Base-by-base conservation (phyloP, 1,140 invertebrate genomes). In the Aphaenogaster floridana region DNA sequence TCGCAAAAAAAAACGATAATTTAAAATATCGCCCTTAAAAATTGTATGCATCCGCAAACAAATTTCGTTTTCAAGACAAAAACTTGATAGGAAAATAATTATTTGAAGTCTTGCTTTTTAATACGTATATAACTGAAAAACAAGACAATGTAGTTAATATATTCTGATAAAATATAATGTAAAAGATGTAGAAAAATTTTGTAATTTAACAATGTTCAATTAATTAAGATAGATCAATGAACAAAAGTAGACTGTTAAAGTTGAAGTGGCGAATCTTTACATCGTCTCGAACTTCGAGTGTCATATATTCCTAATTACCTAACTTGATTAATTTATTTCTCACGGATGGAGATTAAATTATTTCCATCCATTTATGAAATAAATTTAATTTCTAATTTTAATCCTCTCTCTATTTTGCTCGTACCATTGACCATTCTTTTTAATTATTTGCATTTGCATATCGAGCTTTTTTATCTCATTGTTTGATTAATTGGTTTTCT, bases 401-500 rank as follows among this genome's bases (percentile, higher is more conserved):
- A 28, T 28, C 28, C 28, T 28, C 28, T 28, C 28, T 28, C 28
- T 28, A 28, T 28, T 28, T 28, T 28, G 28, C 28, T 28, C 28
- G 28, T 28, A 28, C 28, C 28, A 28, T 28, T 28, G 28, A 28
- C 28, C 28, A 28, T 28, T 28, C 28, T 28, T 28, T 28, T 28
- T 28, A 28, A 28, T 28, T 28, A 28, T 28, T 28, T 28, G 28
- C 28, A 28, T 28, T 28, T 28, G 28, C 28, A 28, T 28, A 28
- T 28, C 28, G 28, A 28, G 28, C 28, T 28, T 28, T 28, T 28
- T 28, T 28, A 28, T 28, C 28, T 28, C 28, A 28, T 28, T 28
- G 28, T 28, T 92, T 86, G 76, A 81, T 86, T 92, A 92, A 92
- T 92, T 93, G 89, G 86, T 90, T 90, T 81, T 74, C 83, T 88